These are phyloP conservation scores for Takifugu ocellatus DNA, from an alignment of 2,797 vertebrate species.

Conservation along the genomic window DNA sequence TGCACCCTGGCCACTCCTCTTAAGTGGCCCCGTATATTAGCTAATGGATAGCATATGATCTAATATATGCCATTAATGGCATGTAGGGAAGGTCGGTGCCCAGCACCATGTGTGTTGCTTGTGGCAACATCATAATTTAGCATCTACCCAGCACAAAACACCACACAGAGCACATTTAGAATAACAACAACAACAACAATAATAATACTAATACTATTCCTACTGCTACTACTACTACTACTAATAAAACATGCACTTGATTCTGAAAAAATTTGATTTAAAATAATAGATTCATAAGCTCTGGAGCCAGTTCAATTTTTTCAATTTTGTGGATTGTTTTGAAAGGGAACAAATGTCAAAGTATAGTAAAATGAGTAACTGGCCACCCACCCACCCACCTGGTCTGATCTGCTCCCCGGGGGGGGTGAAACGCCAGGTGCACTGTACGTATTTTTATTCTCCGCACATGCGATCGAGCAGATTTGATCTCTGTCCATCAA, in stretches of 20 bases:
- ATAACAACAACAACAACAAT: too few species aligned
- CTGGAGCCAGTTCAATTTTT: too few species aligned
- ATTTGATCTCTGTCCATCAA: constrained; percentile 38
- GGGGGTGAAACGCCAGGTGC: constrained; percentile 23
- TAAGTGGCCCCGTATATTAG: constrained; percentile 54
- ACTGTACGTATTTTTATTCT: constrained; percentile 35
- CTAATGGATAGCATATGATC: constrained; percentile 73
- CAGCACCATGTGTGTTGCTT: neutral
- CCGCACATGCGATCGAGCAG: constrained; percentile 16
- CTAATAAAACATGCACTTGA: too few species aligned
- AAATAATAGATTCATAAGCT: too few species aligned
- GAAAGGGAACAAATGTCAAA: too few species aligned
- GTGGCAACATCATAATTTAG: too few species aligned
- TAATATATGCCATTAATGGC: constrained; percentile 68
- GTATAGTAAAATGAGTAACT: neutral
- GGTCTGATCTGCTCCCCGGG: neutral
- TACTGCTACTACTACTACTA: too few species aligned
- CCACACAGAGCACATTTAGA: too few species aligned
- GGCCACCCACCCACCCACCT: constrained; percentile 2
- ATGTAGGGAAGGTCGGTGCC: constrained; percentile 16
- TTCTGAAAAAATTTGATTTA: too few species aligned
- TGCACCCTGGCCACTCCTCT: constrained; percentile 60
- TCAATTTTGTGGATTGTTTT: too few species aligned
- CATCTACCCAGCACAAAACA: too few species aligned
- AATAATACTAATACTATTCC: too few species aligned